Base-by-base conservation (phyloP, 2,888 invertebrate genomes). In the Toxonevra muliebris region DNA sequence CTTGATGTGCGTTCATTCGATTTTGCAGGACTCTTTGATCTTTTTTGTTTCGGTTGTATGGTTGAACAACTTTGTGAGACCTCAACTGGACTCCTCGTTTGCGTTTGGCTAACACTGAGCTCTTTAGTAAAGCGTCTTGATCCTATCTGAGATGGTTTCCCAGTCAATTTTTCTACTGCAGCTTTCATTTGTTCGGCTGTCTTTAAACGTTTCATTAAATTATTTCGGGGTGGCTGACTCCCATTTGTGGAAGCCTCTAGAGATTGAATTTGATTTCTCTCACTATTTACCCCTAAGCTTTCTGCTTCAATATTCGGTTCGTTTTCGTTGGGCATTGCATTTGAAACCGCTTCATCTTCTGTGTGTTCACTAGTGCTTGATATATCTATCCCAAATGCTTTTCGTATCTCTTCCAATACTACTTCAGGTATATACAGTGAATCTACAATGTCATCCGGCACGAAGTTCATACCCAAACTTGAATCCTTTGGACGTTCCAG, bases 391-490 rank as follows among this genome's bases (percentile, higher is more conserved):
- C 81, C 83, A n/a, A 85, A 79, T 1, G 79, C 81, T 66, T 80
- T 77, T 62, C 80, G 75, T 63, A 85, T 84, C 68, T 85, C 80
- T 19, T 81, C 77, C 41, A 85, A 75, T 11, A 85, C 69, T 1
- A 76, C 63, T 17, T 78, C 76, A 1, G 85, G 84, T 68, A 85
- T 77, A 63, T 81, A 77, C 17, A 78, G 80, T 5, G 81, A 73
- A 55, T 85, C 84, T 5, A 84, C 82, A 63, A 81, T 80, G 54
- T 80, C 82, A 66, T 84, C 84, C 12, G 84, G 80, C n/a, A 81
- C 74, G 17, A 80, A 73, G 0, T 78, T 75, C 12, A 59, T 61
- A 8, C 69, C 66, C 7, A 30, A 30, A 1, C 73, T 72, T 7
- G 73, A 73, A 64, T 77, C 76, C 61, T 78, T 79, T 50, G 77